Conservation (phyloP, 2,888 invertebrate species). For the Macrosiphum euphorbiae region DNA sequence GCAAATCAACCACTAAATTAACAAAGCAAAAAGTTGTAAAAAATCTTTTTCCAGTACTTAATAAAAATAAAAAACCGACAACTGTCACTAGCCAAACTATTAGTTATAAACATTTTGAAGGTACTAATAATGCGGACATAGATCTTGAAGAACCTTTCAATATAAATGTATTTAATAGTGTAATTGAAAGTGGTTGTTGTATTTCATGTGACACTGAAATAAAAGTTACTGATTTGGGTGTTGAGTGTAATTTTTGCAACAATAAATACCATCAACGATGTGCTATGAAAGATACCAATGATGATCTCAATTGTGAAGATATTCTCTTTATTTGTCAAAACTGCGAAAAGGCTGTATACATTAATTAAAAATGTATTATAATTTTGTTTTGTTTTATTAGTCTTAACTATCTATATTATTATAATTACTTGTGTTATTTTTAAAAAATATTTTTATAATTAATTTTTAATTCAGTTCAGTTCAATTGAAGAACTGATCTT, state of each 20-base stretch:
- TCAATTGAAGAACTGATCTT: constrained; percentile 10
- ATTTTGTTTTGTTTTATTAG: constrained; percentile 5
- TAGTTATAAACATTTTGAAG: neutral
- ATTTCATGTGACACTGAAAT: constrained; percentile 4
- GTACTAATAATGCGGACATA: neutral
- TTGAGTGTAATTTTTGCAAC: neutral
- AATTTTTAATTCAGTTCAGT: neutral
- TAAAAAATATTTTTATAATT: too few relatives aligned
- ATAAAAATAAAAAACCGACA: neutral
- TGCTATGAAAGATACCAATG: neutral
- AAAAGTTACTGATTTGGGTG: constrained; percentile 3
- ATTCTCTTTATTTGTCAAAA: constrained; percentile 10
- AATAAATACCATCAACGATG: constrained; percentile 9
- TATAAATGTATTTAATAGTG: constrained; percentile 7
- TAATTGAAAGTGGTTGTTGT: constrained; percentile 18
- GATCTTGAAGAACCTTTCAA: constrained; percentile 12
- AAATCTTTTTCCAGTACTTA: constrained; percentile 16
- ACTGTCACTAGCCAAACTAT: constrained; percentile 19
- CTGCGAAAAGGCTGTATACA: neutral
- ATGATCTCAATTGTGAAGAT: constrained; percentile 6
- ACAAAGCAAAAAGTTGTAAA: neutral
- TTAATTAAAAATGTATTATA: constrained; percentile 1
- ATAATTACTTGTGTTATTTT: too few relatives aligned
- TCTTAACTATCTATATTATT: neutral
- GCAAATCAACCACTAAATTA: neutral